Evolutionary conservation across 2,797 vertebrate genomes (phyloP), one percentile per base, ranked within the genome.

Genomic region (Cryptoblepharus egeriae): DNA sequence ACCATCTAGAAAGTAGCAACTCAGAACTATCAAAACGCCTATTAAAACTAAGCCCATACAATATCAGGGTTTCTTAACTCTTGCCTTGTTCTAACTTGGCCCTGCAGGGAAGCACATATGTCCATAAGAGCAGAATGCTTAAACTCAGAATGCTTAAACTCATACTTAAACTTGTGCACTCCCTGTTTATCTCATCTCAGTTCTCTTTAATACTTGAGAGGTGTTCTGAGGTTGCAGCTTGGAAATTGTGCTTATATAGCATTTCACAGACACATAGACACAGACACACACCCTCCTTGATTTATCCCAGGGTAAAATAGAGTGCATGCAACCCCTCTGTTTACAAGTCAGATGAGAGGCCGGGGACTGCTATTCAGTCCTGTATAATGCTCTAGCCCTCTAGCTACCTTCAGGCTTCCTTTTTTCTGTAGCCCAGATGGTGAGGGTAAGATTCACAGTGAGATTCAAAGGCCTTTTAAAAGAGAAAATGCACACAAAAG

Each of bases 91-190:
- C 67, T 83, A 45, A 55, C 28, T 26, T 39, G 42, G 12, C 76
- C 35, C 61, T 32, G 60, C 60, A 84, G 75, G 52, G 35, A n/a
- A 79, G 22, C 12, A 26, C 26, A 42, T 35, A 5, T 79, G 35
- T 74, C 79, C 61, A 57, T 37, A 74, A 20, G 55, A 78, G n/a
- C 49, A 35, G 22, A 3, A 22, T 4, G 1, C 49, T 42, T 74
- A 67, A 49, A 45, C 22, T 67, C 76, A 65, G 22, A 3, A 22
- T 4, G 1, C 49, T 42, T 74, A 67, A 49, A 45, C 22, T 67
- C 76, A 65, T n/a, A n/a, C n/a, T 77, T 78, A 83, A n/a, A n/a
- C n/a, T 28, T 18, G 28, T 42, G 6, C 28, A 77, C 75, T 75
- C 63, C 60, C 22, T 73, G 70, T 71, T 83, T 49, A 57, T 83